Evolutionary conservation across 2,888 invertebrate genomes (phyloP).

Genomic region (Glyphotaelius pellucidus): DNA sequence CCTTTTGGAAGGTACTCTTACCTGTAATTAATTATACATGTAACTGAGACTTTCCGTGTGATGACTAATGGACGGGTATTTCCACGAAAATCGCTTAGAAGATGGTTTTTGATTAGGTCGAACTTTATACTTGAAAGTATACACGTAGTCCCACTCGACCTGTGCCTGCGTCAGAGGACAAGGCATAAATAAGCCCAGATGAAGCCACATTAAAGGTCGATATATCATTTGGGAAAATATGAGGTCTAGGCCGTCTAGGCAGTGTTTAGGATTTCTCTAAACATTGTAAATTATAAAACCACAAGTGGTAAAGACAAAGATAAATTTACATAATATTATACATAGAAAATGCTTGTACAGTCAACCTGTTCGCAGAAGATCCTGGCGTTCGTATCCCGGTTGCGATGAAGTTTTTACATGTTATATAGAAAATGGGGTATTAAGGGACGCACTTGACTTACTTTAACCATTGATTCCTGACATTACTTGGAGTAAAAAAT

Average conservation of each 20-base stretch:
- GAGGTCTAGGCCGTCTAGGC: not conserved
- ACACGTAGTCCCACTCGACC: not conserved
- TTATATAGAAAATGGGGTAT: no score
- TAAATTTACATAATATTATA: no score
- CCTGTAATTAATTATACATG: constrained; percentile 60
- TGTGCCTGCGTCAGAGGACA: not conserved
- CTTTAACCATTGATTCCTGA: no score
- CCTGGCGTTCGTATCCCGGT: no score
- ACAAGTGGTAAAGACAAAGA: not conserved
- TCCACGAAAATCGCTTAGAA: constrained; percentile 20
- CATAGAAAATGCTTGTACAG: no score
- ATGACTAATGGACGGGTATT: constrained; percentile 33
- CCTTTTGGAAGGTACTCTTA: constrained; percentile 51
- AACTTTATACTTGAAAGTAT: not conserved
- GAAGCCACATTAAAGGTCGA: not conserved
- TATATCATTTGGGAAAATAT: not conserved
- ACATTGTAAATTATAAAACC: not conserved
- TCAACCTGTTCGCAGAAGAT: no score
- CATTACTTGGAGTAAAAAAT: no score
- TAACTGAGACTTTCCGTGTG: constrained; percentile 48
- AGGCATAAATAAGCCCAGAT: not conserved
- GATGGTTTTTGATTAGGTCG: constrained; percentile 13
- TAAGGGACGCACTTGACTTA: no score
- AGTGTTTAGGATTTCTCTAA: not conserved
- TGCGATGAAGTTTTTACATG: no score